Base-by-base conservation (phyloP, 2,797 vertebrate species). In the Hydrocynus forskahlii region DNA sequence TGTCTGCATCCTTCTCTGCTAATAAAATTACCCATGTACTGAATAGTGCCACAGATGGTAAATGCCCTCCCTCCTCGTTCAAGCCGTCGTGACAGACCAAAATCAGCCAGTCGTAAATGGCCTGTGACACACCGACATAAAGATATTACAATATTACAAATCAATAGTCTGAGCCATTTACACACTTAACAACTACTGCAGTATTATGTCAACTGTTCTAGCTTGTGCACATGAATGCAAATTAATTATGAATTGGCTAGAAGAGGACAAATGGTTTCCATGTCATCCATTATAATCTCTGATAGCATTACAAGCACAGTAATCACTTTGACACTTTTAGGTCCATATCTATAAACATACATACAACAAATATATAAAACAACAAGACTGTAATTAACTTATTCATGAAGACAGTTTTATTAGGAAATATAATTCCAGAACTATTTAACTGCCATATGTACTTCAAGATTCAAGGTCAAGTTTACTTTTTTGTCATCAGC, bases 41-140 rank as follows among this genome's bases (percentile, higher is more conserved):
- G 96, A 84, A 99, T 95, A 1, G 96, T 98, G 74, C 96, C 97
- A 55, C 96, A 98, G 89, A 97, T 96, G 0, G 97, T 97, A 82
- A 95, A 95, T 0, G 96, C 94, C 87, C 88, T 91, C 69, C 94
- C 93, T 0, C 96, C 96, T 83, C 89, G 92, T 69, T 89, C 88
- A 75, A 98, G 91, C 70, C 95, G 94, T 7, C 93, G 91, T 2
- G 95, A 96, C 80, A 98, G 92, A 54, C 97, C 96, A 0, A 98
- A 98, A 81, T 98, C 97, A 0, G 96, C 95, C 90, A 98, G 88
- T 62, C 96, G 96, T 81, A 97, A 92, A 85, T 98, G 97, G 29
- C 97, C 98, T 99, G 67, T 59, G 5, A 76, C 52, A 82, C 66
- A 67, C 17, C 9, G 0, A 29, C 23, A 79, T 23, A 70, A 35